Conservation (phyloP, 1,140 invertebrate genomes). For the Meloidogyne floridensis region DNA sequence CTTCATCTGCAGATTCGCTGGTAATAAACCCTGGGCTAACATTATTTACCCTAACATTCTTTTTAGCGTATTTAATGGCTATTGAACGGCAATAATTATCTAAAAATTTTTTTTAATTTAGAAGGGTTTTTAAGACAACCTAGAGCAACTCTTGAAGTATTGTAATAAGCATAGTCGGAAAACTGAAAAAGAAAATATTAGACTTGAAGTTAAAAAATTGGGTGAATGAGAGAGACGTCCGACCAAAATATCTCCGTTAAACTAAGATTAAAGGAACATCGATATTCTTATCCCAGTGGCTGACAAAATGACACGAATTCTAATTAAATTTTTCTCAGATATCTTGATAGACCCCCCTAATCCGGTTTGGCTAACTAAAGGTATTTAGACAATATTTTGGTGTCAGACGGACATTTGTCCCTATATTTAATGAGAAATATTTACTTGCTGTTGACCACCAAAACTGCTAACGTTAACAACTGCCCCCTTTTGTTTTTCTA, state of each 20-base stretch:
- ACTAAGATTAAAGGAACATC: no score
- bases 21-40: slow-evolving; percentile 40
- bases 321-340: no score
- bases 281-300: no score
- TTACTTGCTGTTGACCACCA: slow-evolving; percentile 37
- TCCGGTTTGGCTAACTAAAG: no score
- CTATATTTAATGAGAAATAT: no score
- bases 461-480: slow-evolving; percentile 44
- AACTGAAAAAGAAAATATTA: slow-evolving; percentile 27
- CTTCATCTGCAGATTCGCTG: slow-evolving; percentile 24
- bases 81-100: slow-evolving; percentile 36
- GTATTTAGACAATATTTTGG: no score
- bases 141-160: slow-evolving; percentile 23
- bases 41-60: slow-evolving; percentile 31
- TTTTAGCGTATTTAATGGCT: slow-evolving; percentile 30
- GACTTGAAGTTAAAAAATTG: slow-evolving; percentile 25
- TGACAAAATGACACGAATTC: no score
- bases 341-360: no score
- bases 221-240: not conserved
- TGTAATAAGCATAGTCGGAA: slow-evolving; percentile 38
- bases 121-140: not conserved
- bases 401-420: no score
- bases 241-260: no score
- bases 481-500: slow-evolving; percentile 32
- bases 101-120: not conserved